phyloP scores from a whole-genome alignment of 2,797 vertebrate species.

The Eospalax fontanierii region DNA sequence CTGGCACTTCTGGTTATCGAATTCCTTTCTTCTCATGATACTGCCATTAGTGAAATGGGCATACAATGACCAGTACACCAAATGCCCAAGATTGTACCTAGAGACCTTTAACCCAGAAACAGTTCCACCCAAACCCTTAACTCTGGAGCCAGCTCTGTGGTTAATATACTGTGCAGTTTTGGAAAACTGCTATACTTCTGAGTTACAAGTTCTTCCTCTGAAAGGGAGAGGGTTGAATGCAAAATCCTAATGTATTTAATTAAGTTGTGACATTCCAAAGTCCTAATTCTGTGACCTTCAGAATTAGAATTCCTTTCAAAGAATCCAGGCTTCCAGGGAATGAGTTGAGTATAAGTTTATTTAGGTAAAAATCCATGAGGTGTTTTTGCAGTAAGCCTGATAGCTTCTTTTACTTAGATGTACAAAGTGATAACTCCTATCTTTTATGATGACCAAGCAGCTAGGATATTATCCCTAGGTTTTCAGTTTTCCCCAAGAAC shows the following conservation, averaged over 20 bases:
- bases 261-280: slow-evolving; percentile 29
- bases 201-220: slow-evolving; percentile 48
- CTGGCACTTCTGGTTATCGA: background rate
- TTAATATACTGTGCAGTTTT: background rate
- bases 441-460: slow-evolving; percentile 21
- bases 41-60: slow-evolving; percentile 28
- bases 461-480: background rate
- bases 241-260: slow-evolving; percentile 18
- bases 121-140: slow-evolving; percentile 46
- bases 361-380: slow-evolving; percentile 40
- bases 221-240: slow-evolving; percentile 8
- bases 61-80: slow-evolving; percentile 39
- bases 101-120: slow-evolving; percentile 53
- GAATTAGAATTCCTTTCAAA: slow-evolving; percentile 38
- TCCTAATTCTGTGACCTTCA: slow-evolving; percentile 31
- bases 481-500: slow-evolving; percentile 9
- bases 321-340: slow-evolving; percentile 3
- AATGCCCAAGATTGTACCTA: background rate
- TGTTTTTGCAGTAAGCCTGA: slow-evolving; percentile 12
- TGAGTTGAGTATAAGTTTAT: slow-evolving; percentile 29
- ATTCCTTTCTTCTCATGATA: slow-evolving; percentile 58
- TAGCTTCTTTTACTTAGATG: slow-evolving; percentile 49
- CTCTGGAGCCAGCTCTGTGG: background rate
- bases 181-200: background rate
- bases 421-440: slow-evolving; percentile 40